These are phyloP conservation scores for Hemiprocne comata DNA, from an alignment of 2,113 vertebrate genomes.

Conservation along the genomic window DNA sequence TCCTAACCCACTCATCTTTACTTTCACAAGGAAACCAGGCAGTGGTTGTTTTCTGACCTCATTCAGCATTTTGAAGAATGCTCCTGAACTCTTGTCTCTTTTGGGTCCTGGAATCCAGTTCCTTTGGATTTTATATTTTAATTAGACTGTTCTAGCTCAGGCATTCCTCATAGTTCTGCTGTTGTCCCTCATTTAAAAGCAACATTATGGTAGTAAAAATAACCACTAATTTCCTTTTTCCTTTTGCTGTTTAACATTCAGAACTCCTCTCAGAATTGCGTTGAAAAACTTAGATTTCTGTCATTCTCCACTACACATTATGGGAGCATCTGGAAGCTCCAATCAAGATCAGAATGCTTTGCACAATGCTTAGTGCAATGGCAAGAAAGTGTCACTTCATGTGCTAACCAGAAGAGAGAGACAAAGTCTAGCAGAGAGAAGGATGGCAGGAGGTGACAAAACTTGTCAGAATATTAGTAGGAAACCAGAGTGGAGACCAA, in stretches of 20 bases:
- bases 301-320: background rate
- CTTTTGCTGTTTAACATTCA: background rate
- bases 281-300: background rate
- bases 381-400: background rate
- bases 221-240: background rate
- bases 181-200: background rate
- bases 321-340: background rate
- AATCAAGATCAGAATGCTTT: background rate
- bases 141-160: background rate
- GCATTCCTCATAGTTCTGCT: background rate
- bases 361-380: background rate
- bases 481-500: background rate
- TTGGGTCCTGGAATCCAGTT: background rate
- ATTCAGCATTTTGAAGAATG: background rate
- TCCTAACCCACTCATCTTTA: background rate
- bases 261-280: background rate
- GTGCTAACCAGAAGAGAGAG: background rate
- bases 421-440: background rate
- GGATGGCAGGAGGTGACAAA: background rate
- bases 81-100: background rate
- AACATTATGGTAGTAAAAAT: background rate
- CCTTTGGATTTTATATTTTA: slow-evolving; percentile 25
- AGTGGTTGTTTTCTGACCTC: background rate
- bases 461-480: background rate
- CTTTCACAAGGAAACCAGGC: background rate